phyloP scores from a whole-genome alignment of 1,140 invertebrate species.

The Trichoplusia ni region DNA sequence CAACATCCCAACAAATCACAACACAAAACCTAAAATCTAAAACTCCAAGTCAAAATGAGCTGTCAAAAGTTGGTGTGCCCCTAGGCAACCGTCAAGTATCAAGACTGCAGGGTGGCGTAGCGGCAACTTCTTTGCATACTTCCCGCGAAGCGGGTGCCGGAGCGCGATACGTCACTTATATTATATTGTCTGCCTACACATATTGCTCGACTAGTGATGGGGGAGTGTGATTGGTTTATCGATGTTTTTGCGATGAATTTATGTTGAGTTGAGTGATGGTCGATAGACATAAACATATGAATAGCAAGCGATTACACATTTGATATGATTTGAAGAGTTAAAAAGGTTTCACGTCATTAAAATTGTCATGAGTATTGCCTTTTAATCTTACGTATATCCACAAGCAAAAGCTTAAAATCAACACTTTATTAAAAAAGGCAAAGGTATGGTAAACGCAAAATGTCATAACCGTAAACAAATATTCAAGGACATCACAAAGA shows the following conservation, averaged over 20 bases:
- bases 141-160: constrained; percentile 75
- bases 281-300: too few species aligned
- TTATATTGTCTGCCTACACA: constrained; percentile 71
- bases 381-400: too few species aligned
- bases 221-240: neutral
- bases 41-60: constrained; percentile 34
- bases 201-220: constrained; percentile 60
- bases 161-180: constrained; percentile 77
- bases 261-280: too few species aligned
- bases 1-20: constrained; percentile 17
- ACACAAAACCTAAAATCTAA: constrained; percentile 15
- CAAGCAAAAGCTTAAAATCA: too few species aligned
- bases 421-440: too few species aligned
- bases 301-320: too few species aligned
- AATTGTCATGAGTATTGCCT: too few species aligned
- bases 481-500: too few species aligned
- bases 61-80: constrained; percentile 37
- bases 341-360: too few species aligned
- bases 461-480: too few species aligned
- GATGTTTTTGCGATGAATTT: neutral
- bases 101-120: constrained; percentile 54
- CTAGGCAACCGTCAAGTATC: constrained; percentile 52
- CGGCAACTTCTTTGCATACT: constrained; percentile 79
- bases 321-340: too few species aligned
- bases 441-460: too few species aligned